Evolutionary conservation across 1,140 invertebrate species (phyloP).

Genomic region (Drosophila simulans): DNA sequence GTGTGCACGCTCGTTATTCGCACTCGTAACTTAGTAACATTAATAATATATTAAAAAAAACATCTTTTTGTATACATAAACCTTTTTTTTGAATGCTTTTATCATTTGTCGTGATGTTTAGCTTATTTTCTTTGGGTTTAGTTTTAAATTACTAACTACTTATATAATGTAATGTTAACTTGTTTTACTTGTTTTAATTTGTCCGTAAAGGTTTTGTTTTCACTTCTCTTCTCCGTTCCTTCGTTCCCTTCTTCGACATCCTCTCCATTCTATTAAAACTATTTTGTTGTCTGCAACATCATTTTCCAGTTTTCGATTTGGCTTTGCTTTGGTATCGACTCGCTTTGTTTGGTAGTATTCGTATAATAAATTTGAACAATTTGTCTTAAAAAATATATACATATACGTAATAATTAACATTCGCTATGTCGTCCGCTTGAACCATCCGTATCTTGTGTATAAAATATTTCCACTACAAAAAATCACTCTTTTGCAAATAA

Average conservation of each 20-base stretch:
- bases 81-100: slow-evolving; percentile 32
- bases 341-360: slow-evolving; percentile 36
- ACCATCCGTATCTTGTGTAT: slow-evolving; percentile 67
- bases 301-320: slow-evolving; percentile 25
- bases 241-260: not conserved
- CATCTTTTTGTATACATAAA: slow-evolving; percentile 76
- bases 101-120: slow-evolving; percentile 50
- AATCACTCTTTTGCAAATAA: slow-evolving; percentile 82
- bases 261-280: slow-evolving; percentile 42
- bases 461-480: slow-evolving; percentile 83
- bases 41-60: slow-evolving; percentile 72
- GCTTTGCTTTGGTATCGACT: slow-evolving; percentile 17
- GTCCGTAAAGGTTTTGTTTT: slow-evolving; percentile 76
- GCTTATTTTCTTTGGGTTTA: slow-evolving; percentile 56
- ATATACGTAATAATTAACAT: slow-evolving; percentile 82
- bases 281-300: slow-evolving; percentile 49
- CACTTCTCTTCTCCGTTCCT: slow-evolving; percentile 3
- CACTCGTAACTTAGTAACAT: slow-evolving; percentile 75
- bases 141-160: slow-evolving; percentile 84
- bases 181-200: slow-evolving; percentile 85
- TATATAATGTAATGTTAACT: slow-evolving; percentile 85
- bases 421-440: slow-evolving; percentile 57
- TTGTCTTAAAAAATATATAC: slow-evolving; percentile 81
- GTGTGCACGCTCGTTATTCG: slow-evolving; percentile 35
- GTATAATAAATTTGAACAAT: slow-evolving; percentile 75